These are phyloP conservation scores for Xestoiulus laeticollis DNA, from an alignment of 2,888 invertebrate species.

Conservation along the genomic window DNA sequence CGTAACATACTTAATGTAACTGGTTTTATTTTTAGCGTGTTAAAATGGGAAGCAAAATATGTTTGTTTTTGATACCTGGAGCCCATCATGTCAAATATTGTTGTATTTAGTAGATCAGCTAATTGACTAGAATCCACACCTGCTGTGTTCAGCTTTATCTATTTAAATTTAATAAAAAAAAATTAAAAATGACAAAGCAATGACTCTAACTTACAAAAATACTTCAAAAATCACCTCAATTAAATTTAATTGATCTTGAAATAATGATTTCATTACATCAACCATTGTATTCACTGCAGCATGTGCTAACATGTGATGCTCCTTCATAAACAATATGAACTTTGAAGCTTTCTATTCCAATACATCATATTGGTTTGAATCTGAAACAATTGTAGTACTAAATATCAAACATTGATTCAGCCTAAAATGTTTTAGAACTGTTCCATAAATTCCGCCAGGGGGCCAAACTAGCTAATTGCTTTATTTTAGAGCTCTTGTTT, in stretches of 20 bases:
- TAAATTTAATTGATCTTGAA: background rate
- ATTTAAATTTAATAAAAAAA: background rate
- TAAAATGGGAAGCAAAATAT: background rate
- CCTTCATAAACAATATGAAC: too few species aligned
- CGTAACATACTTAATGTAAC: background rate
- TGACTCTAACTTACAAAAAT: background rate
- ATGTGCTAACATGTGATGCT: background rate
- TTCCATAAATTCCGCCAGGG: too few species aligned
- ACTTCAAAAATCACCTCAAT: background rate
- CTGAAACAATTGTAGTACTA: too few species aligned
- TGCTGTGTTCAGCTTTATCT: background rate
- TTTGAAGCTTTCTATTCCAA: too few species aligned
- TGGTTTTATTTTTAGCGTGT: background rate
- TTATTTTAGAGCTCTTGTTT: too few species aligned
- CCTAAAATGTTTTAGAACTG: too few species aligned
- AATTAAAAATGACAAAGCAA: background rate
- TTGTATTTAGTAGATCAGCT: background rate
- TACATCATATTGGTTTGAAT: too few species aligned
- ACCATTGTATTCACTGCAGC: background rate
- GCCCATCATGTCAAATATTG: background rate
- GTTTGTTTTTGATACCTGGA: background rate
- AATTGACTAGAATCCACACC: background rate
- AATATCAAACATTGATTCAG: too few species aligned
- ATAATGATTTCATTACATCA: background rate
- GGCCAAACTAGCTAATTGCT: too few species aligned